phyloP scores from a whole-genome alignment of 2,888 invertebrate species.

The Lasioglossum vierecki region DNA sequence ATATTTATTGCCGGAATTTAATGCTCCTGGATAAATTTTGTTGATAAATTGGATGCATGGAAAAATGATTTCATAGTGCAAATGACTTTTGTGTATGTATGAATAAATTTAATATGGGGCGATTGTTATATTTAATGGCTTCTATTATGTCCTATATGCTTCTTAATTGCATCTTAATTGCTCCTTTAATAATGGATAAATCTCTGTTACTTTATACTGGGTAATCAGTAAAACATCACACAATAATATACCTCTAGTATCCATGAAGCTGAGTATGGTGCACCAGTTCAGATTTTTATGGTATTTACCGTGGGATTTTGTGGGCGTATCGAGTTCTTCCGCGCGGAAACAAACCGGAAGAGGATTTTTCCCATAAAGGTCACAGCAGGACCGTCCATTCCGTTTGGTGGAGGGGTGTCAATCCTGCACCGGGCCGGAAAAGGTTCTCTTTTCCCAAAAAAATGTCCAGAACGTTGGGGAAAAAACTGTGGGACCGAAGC shows the following conservation, averaged over 20 bases:
- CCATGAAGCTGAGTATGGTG: neutral
- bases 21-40: neutral
- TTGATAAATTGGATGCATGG: neutral
- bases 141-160: neutral
- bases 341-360: constrained; percentile 32
- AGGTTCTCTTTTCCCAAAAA: constrained; percentile 42
- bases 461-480: neutral
- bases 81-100: neutral
- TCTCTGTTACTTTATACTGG: neutral
- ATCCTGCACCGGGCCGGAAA: constrained; percentile 68
- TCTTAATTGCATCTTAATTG: neutral
- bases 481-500: neutral
- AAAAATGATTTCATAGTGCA: neutral
- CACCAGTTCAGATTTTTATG: constrained; percentile 42
- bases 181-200: neutral
- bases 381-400: constrained; percentile 20
- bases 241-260: neutral
- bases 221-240: neutral
- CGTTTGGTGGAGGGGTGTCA: constrained; percentile 20
- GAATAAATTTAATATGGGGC: neutral
- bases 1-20: neutral
- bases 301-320: constrained; percentile 54
- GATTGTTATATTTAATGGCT: neutral
- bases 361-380: constrained; percentile 55
- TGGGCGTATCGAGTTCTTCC: constrained; percentile 56